Evolutionary conservation across 2,888 invertebrate genomes (phyloP), one percentile per base, ranked within the genome.

Genomic region (Drosophila neotestacea): DNA sequence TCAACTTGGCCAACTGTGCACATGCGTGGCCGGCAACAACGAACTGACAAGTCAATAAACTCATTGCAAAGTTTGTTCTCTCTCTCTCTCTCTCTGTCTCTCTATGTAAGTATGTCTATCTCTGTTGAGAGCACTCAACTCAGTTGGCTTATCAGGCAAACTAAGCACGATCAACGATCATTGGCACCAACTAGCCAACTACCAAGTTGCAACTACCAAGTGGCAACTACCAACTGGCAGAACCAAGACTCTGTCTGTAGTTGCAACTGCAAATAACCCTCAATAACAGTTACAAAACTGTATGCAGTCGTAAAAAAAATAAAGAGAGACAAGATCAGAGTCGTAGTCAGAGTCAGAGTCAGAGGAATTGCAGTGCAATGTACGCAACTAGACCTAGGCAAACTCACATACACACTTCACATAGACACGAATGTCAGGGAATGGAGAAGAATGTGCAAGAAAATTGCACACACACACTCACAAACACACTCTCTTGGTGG

Each of bases 241-340:
- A 74, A 85, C 70, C 63, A 65, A 11, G 16, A 50, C 70, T 54
- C 32, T 27, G 58, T 59, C 61, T 52, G 52, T 30, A 60, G 38
- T 58, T 72, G 42, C 65, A 74, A 77, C 76, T 85, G 86, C 83
- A 68, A 79, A 78, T 89, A 89, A 80, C 88, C 88, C 88, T 88
- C 86, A 89, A 82, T 79, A 86, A 88, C 88, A 88, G 88, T 88
- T 88, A 88, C 83, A 89, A 89, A 88, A 88, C 88, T 81, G 88
- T 88, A 79, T 73, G 88, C 79, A 75, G 75, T 77, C 77, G 79
- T 77, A 75, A 77, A 71, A 61, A 16, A 36, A 13, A 28, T 27
- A 22, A 22, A 56, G 38, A 38, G 46, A 58, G 59, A 44, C 60
- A 56, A 61, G 62, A 68, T 56, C 61, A 39, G 27, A 9, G 65